Percentiles rank a stretch among this genome's conserved stretches.
Conservation (phyloP, 2,888 invertebrate genomes). For the Acrobeloides nanus region DNA sequence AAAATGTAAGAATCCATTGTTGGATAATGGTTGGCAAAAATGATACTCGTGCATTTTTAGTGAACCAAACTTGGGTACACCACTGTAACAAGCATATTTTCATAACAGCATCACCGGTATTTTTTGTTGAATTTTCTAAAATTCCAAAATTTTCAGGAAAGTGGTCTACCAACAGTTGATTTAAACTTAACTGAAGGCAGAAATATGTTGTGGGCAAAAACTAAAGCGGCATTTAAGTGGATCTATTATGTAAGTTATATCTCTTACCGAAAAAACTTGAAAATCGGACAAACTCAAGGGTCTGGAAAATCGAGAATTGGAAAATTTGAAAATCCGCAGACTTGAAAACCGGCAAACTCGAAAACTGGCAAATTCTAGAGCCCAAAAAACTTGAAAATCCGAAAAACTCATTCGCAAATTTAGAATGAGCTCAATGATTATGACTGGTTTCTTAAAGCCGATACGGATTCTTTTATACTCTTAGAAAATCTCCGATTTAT, state of each 20-base stretch:
- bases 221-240: slow-evolving; percentile 14
- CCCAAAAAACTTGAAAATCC: no score
- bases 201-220: slow-evolving; percentile 12
- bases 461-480: slow-evolving; percentile 18
- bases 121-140: neutral
- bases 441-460: slow-evolving; percentile 23
- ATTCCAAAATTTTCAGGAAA: slow-evolving; percentile 6
- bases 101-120: slow-evolving; percentile 8
- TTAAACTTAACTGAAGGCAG: slow-evolving; percentile 11
- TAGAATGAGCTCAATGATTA: slow-evolving; percentile 16
- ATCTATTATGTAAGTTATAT: slow-evolving; percentile 6
- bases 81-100: slow-evolving; percentile 17
- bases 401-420: no score
- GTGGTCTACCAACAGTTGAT: slow-evolving; percentile 11
- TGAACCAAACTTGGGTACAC: slow-evolving; percentile 10
- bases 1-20: slow-evolving; percentile 79
- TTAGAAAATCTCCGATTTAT: slow-evolving; percentile 33
- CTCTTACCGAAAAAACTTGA: no score
- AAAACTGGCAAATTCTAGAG: no score
- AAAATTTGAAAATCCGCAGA: no score
- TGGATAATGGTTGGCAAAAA: slow-evolving; percentile 99
- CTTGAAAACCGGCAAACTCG: no score
- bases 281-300: no score
- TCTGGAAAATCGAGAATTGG: no score
- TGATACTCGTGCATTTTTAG: slow-evolving; percentile 61